A percentile compares a stretch with the other conserved stretches of the same genome.
phyloP scores from a whole-genome alignment of 2,888 invertebrate genomes.

The Magallana nippona region DNA sequence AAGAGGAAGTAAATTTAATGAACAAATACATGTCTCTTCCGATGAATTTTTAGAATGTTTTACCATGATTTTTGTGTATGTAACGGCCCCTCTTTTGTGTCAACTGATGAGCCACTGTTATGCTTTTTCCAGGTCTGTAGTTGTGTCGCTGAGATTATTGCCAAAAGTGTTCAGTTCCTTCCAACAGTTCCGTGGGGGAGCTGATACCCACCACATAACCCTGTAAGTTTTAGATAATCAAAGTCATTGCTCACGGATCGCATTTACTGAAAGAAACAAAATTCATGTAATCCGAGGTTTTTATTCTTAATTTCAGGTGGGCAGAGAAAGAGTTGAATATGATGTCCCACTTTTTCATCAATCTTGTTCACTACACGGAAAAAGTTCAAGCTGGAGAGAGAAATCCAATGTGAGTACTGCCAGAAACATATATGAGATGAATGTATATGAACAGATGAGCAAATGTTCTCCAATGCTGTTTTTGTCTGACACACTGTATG shows the following conservation, averaged over 20 bases:
- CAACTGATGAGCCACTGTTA: too few relatives aligned
- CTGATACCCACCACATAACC: conserved; percentile 89
- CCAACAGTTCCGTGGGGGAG: conserved; percentile 88
- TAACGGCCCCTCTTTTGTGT: too few relatives aligned
- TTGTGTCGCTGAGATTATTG: conserved; percentile 91
- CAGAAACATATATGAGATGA: background rate
- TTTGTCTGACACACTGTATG: too few relatives aligned
- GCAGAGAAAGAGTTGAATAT: conserved; percentile 94
- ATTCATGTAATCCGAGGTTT: background rate
- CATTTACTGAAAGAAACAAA: background rate
- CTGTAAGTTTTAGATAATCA: conserved; percentile 81
- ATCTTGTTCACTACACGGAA: conserved; percentile 87
- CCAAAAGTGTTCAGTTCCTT: conserved; percentile 95
- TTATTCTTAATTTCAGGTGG: conserved; percentile 82
- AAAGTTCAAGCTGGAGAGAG: conserved; percentile 37
- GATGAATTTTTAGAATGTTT: too few relatives aligned
- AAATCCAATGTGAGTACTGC: conserved; percentile 42
- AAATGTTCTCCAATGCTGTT: too few relatives aligned
- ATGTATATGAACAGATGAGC: too few relatives aligned
- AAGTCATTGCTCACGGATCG: too few relatives aligned
- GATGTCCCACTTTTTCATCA: conserved; percentile 95
- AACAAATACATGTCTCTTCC: too few relatives aligned
- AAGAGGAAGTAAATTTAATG: too few relatives aligned
- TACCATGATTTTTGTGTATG: too few relatives aligned
- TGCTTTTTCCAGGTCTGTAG: conserved; percentile 86